phyloP scores from a whole-genome alignment of 2,113 vertebrate genomes.

The Hystrix brachyura region DNA sequence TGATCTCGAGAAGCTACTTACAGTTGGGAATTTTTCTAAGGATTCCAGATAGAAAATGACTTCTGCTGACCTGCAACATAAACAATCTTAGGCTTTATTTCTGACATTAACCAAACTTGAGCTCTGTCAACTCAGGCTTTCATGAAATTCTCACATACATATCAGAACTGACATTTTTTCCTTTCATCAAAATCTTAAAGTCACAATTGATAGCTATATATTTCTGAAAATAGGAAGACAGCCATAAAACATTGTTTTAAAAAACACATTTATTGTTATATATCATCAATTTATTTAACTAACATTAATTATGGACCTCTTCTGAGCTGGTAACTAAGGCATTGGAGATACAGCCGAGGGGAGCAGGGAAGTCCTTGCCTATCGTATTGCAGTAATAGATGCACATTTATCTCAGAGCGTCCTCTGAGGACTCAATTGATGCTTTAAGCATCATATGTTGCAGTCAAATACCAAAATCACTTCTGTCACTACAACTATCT shows the following conservation, averaged over 20 bases:
- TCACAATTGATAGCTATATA: neutral
- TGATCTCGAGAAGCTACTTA: neutral
- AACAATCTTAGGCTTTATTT: neutral
- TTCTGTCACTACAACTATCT: neutral
- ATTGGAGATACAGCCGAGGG: neutral
- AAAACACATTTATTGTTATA: neutral
- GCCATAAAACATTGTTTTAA: neutral
- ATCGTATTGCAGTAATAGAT: neutral
- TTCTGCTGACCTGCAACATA: neutral
- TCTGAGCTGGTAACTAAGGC: neutral
- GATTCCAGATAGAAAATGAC: neutral
- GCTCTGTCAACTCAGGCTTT: neutral
- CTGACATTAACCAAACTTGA: neutral
- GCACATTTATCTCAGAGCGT: neutral
- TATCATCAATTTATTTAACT: neutral
- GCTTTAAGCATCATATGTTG: neutral
- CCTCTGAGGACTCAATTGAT: neutral
- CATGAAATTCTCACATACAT: neutral
- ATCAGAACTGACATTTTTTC: neutral
- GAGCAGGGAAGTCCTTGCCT: neutral
- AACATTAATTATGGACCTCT: neutral
- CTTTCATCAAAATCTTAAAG: conserved; percentile 4
- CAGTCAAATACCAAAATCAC: neutral
- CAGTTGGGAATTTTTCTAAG: neutral
- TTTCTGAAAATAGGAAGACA: conserved; percentile 48